Evolutionary conservation across 2,797 vertebrate genomes (phyloP), one percentile per base, ranked within the genome.

Genomic region (Mustela erminea): DNA sequence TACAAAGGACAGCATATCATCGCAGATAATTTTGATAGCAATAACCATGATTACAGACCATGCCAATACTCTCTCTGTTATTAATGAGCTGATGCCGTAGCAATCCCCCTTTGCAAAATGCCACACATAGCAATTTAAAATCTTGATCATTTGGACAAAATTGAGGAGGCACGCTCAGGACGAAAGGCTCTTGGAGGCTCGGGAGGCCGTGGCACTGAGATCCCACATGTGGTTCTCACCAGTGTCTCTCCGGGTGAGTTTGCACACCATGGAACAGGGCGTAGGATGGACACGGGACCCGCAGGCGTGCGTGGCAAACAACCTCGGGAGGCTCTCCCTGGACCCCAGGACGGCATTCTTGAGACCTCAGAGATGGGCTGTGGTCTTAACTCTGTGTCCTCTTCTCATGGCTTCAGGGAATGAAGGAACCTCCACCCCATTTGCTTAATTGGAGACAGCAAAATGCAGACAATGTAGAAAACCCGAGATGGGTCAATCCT

Each of bases 371-470:
- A 91, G 70, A 75, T 62, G 62, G 3, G 1, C 27, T 52, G 4
- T 62, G 52, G 52, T 66, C 38, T 91, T 29, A 52, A 35, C 88
- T 89, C 35, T 52, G 0, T 18, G 58, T 70, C 62, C 75, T 97
- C 70, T 56, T 49, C 88, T 83, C n/a, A 46, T 66, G 62, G 77
- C 29, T 96, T 92, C 38, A 60, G 78, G 80, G 74, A 68, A 23
- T 32, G 25, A 92, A 82, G 74, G 88, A 93, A 11, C 35, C 15
- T 92, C 90, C 15, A 58, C 41, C 62, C 54, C 92, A 1, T 98
- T 97, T 97, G 98, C 96, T 86, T 96, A 87, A 94, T 94, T 94
- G 75, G 77, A 60, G 87, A 91, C 21, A 25, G 43, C 62, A 85
- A 85, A 84, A 93, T n/a, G 83, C 64, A 82, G 91, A 15, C 32